Evolutionary conservation across 2,797 vertebrate genomes (phyloP).

Genomic region (Macroramphosus scolopax): DNA sequence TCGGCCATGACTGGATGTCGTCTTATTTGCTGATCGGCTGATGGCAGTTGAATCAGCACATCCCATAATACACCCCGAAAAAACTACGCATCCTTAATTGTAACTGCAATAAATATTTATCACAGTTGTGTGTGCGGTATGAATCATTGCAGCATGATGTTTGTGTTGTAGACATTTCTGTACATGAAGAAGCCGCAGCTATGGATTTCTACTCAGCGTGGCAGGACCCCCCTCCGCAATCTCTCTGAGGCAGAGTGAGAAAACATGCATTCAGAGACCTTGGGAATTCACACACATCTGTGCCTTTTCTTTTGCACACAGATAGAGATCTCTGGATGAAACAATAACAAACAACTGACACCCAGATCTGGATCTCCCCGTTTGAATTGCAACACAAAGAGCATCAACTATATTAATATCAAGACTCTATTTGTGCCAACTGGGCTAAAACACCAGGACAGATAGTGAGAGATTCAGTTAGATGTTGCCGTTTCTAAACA

Average conservation of each 20-base stretch:
- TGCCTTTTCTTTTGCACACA: slow-evolving; percentile 61
- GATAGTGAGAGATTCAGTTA: slow-evolving; percentile 20
- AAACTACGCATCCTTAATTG: no score
- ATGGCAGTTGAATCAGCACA: no score
- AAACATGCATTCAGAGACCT: slow-evolving; percentile 72
- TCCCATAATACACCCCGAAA: no score
- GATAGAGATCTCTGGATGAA: slow-evolving; percentile 56
- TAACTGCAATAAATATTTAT: slow-evolving; percentile 3
- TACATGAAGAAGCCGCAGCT: slow-evolving; percentile 21
- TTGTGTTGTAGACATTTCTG: slow-evolving; percentile 18
- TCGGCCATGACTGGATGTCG: no score
- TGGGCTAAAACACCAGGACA: slow-evolving; percentile 39
- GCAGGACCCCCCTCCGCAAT: slow-evolving; percentile 26
- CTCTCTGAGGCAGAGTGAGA: slow-evolving; percentile 59
- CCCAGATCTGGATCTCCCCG: slow-evolving; percentile 26
- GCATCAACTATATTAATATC: slow-evolving; percentile 50
- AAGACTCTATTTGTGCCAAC: slow-evolving; percentile 31
- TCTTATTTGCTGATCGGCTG: no score
- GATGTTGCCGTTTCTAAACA: slow-evolving; percentile 18
- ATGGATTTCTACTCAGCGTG: slow-evolving; percentile 30
- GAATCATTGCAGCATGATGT: slow-evolving; percentile 18
- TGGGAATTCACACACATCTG: slow-evolving; percentile 74
- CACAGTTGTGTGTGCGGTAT: slow-evolving; percentile 14
- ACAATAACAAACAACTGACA: slow-evolving; percentile 63
- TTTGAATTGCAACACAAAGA: slow-evolving; percentile 47